A percentile compares a stretch with the other conserved stretches of the same genome.
Evolutionary conservation across 2,888 invertebrate species (phyloP).

Genomic region (Lydus trimaculatus): DNA sequence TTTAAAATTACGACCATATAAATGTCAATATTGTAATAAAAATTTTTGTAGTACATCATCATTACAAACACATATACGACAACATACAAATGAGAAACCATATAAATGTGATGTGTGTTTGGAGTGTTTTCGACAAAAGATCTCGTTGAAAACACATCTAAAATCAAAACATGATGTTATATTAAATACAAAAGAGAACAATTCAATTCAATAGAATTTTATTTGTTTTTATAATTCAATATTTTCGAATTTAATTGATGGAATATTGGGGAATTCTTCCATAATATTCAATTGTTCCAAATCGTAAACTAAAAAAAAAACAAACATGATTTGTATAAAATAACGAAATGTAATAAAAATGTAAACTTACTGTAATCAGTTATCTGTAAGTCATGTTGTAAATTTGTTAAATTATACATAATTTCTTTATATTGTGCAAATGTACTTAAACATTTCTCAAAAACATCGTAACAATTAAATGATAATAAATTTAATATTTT

Average conservation of each 20-base stretch:
- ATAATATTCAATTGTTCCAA: not conserved
- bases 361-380: not conserved
- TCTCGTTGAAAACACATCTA: conserved; percentile 46
- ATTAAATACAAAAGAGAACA: not conserved
- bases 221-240: not conserved
- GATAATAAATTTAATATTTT: conserved; percentile 4
- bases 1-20: conserved; percentile 41
- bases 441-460: not conserved
- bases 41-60: conserved; percentile 36
- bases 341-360: not conserved
- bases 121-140: conserved; percentile 46
- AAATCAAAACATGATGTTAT: conserved; percentile 48
- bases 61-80: no score
- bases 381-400: not conserved
- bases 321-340: not conserved
- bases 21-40: conserved; percentile 43
- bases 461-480: conserved; percentile 2
- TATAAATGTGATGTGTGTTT: conserved; percentile 38
- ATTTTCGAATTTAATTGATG: not conserved
- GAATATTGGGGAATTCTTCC: not conserved
- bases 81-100: conserved; percentile 36
- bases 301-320: not conserved
- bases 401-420: not conserved
- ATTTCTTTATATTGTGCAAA: conserved; percentile 5
- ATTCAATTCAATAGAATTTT: not conserved